phyloP scores from a whole-genome alignment of 1,140 invertebrate species.

The Hypothenemus hampei region DNA sequence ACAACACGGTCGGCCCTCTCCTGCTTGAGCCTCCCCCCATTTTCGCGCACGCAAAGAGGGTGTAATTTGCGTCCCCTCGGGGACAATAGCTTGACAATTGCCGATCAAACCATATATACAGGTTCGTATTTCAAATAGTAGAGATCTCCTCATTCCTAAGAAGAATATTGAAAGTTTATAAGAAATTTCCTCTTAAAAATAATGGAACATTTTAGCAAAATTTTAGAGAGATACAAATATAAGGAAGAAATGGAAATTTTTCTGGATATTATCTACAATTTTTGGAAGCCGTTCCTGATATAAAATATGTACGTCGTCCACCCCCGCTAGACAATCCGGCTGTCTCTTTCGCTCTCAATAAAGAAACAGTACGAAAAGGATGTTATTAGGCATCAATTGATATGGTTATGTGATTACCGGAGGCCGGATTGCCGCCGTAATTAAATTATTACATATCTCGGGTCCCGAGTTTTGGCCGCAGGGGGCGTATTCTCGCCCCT shows the following conservation, averaged over 20 bases:
- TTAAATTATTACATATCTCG: constrained; percentile 41
- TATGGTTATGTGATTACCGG: constrained; percentile 44
- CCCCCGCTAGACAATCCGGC: too few species aligned
- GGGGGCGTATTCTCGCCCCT: constrained; percentile 5
- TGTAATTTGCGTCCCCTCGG: constrained; percentile 32
- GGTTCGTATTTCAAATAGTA: too few species aligned
- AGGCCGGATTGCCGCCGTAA: constrained; percentile 36
- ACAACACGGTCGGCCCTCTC: constrained; percentile 26
- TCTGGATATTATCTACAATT: background rate
- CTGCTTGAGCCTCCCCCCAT: constrained; percentile 12
- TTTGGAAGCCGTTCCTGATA: background rate
- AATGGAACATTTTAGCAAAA: background rate
- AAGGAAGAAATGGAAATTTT: background rate
- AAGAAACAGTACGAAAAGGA: constrained; percentile 30
- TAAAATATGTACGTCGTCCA: too few species aligned
- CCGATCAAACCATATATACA: constrained; percentile 7
- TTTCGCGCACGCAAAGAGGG: constrained; percentile 22
- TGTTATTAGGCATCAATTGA: constrained; percentile 46
- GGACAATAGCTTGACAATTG: constrained; percentile 24
- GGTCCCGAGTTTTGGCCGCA: constrained; percentile 12
- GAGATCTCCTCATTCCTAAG: too few species aligned
- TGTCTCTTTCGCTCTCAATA: too few species aligned
- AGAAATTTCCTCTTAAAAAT: background rate
- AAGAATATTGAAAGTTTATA: too few species aligned
- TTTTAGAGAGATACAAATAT: background rate